Conservation (phyloP, 2,888 invertebrate genomes). For the Disparrhopalites patrizii region DNA sequence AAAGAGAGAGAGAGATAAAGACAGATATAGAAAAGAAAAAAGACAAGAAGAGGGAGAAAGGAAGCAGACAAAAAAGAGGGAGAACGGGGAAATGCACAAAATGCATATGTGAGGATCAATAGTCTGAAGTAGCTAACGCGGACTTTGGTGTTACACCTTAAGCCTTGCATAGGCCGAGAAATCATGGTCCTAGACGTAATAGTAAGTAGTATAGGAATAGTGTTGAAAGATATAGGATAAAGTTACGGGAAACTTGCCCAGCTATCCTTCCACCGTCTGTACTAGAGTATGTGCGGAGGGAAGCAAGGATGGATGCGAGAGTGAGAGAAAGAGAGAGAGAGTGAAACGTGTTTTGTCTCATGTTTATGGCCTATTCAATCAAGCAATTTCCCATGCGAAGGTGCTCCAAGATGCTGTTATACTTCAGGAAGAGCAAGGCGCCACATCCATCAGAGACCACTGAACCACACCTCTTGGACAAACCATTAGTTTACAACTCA, state of each 20-base stretch:
- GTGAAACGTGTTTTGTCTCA: conserved; percentile 39
- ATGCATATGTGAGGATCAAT: too few species aligned
- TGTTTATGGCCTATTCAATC: conserved; percentile 48
- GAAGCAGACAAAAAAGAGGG: too few species aligned
- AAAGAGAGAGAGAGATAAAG: too few species aligned
- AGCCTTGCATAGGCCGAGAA: too few species aligned
- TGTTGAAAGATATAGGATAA: too few species aligned
- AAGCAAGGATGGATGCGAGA: neutral
- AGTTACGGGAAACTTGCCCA: neutral
- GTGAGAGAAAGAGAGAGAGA: conserved; percentile 14
- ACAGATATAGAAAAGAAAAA: too few species aligned
- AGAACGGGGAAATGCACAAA: too few species aligned
- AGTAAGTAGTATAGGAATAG: too few species aligned
- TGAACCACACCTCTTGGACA: conserved; percentile 48
- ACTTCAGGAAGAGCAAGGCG: conserved; percentile 47
- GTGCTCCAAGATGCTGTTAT: conserved; percentile 45
- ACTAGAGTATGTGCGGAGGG: neutral
- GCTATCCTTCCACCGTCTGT: neutral
- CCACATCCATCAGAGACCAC: conserved; percentile 49
- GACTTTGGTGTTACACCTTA: too few species aligned
- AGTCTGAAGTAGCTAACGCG: too few species aligned
- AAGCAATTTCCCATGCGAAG: conserved; percentile 44
- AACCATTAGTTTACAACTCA: conserved; percentile 48
- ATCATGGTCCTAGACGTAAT: too few species aligned
- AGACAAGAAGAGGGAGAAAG: too few species aligned